These are phyloP conservation scores for Drosophila nannoptera DNA, from an alignment of 1,140 invertebrate species.

Conservation along the genomic window DNA sequence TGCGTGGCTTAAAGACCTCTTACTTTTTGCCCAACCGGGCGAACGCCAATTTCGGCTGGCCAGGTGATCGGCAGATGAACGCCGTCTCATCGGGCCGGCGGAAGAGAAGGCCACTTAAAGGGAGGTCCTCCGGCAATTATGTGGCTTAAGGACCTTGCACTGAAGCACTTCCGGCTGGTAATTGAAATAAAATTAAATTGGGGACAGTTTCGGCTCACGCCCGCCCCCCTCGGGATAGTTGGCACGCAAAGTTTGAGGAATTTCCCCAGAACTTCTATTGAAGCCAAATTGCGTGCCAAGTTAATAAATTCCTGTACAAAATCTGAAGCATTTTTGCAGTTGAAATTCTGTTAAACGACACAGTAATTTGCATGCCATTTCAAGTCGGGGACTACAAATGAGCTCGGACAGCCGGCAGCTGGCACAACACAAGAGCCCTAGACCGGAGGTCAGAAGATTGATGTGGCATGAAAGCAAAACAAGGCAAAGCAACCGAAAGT, in stretches of 20 bases:
- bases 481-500: slow-evolving; percentile 21
- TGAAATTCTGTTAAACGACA: slow-evolving; percentile 22
- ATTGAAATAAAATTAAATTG: slow-evolving; percentile 27
- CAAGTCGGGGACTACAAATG: slow-evolving; percentile 45
- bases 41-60: slow-evolving; percentile 36
- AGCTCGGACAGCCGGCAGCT: slow-evolving; percentile 9
- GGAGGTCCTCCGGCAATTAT: slow-evolving; percentile 23
- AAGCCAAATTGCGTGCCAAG: slow-evolving; percentile 6
- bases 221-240: neutral
- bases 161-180: slow-evolving; percentile 12
- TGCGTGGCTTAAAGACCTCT: slow-evolving; percentile 56
- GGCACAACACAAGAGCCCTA: slow-evolving; percentile 35
- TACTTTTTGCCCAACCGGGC: slow-evolving; percentile 43
- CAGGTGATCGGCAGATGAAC: slow-evolving; percentile 24
- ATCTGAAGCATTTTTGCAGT: neutral
- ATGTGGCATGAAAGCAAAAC: slow-evolving; percentile 41
- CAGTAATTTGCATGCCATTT: slow-evolving; percentile 59
- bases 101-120: neutral
- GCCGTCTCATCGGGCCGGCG: neutral
- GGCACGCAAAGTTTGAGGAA: neutral
- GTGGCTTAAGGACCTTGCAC: slow-evolving; percentile 41
- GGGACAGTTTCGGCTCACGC: slow-evolving; percentile 3
- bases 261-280: neutral
- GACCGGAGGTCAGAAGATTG: slow-evolving; percentile 57
- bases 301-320: neutral